These are phyloP conservation scores for Pyxicephalus adspersus DNA, from an alignment of 2,113 vertebrate genomes.

Conservation along the genomic window DNA sequence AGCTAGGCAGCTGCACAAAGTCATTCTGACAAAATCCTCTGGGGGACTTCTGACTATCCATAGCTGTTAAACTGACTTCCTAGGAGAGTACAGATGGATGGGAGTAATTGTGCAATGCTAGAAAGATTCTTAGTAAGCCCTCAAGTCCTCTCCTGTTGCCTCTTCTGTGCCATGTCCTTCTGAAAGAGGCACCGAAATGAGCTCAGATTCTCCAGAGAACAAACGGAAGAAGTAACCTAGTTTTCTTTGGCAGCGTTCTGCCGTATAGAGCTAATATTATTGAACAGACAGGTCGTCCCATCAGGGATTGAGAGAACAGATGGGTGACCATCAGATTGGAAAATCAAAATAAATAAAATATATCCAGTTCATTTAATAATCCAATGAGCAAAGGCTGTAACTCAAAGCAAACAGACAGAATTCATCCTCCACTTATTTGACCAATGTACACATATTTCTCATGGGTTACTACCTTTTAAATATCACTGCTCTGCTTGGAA, in stretches of 20 bases:
- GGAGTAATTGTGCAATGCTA: constrained; percentile 23
- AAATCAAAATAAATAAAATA: neutral
- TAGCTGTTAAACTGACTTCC: constrained; percentile 32
- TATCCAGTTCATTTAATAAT: neutral
- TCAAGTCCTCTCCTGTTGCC: constrained; percentile 5
- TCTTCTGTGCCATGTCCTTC: neutral
- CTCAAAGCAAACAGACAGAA: too few species aligned
- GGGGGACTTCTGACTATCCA: constrained; percentile 2
- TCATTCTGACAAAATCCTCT: constrained; percentile 27
- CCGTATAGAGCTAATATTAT: neutral
- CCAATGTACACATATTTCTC: too few species aligned
- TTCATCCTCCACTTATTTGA: too few species aligned
- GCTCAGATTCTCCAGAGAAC: constrained; percentile 17
- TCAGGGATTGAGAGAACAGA: constrained; percentile 26
- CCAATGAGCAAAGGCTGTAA: too few species aligned
- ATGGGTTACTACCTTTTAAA: too few species aligned
- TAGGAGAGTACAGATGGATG: constrained; percentile 32
- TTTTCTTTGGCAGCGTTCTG: constrained; percentile 26
- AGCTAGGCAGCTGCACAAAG: constrained; percentile 32
- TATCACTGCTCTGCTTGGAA: too few species aligned
- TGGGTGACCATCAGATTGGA: neutral
- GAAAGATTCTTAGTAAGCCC: neutral
- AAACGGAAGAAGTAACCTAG: constrained; percentile 22
- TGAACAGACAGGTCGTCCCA: constrained; percentile 42
- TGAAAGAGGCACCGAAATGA: constrained; percentile 29